phyloP scores from a whole-genome alignment of 1,140 invertebrate genomes.

The Drosophila equinoxialis region DNA sequence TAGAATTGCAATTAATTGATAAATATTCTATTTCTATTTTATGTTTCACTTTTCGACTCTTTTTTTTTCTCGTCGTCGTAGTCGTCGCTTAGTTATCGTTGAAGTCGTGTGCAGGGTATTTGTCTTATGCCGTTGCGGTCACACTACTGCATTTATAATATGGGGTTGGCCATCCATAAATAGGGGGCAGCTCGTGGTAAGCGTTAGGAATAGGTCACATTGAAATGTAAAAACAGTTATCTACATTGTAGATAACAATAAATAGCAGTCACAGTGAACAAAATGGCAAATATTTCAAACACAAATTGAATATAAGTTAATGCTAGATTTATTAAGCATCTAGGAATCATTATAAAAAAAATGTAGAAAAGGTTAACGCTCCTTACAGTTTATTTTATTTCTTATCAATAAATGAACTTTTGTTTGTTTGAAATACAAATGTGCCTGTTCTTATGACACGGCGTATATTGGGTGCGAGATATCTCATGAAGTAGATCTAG shows the following conservation, averaged over 20 bases:
- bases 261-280: background rate
- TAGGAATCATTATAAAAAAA: no score
- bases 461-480: no score
- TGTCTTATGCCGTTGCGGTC: constrained; percentile 1
- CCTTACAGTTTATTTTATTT: background rate
- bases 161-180: background rate
- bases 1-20: constrained; percentile 7
- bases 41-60: constrained; percentile 12
- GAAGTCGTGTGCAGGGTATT: constrained; percentile 8
- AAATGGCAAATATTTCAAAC: background rate
- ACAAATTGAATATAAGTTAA: background rate
- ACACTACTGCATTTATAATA: constrained; percentile 4
- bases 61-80: background rate
- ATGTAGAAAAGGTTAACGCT: background rate
- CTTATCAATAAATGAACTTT: no score
- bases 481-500: no score
- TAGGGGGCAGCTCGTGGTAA: background rate
- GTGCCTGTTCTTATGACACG: no score
- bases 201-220: background rate
- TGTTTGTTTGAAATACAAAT: no score
- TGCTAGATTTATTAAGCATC: no score
- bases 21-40: constrained; percentile 13
- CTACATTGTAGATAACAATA: background rate
- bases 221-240: background rate
- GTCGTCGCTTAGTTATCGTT: constrained; percentile 1